A percentile compares a stretch with the other conserved stretches of the same genome.
Conservation (phyloP, 2,113 vertebrate species). For the Panthera uncia region DNA sequence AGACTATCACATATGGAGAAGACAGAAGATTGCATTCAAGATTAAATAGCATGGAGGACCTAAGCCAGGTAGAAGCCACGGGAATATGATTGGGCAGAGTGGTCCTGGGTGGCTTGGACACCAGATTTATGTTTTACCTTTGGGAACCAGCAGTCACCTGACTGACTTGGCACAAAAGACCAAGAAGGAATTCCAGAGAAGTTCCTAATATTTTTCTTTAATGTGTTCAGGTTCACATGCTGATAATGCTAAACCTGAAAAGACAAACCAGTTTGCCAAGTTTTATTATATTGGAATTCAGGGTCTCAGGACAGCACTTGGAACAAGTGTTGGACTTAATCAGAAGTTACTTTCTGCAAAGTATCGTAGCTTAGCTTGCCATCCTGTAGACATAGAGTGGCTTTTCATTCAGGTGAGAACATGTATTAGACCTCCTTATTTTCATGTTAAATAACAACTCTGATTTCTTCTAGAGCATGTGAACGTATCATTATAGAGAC, state of each 20-base stretch:
- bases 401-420: not conserved
- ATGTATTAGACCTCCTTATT: not conserved
- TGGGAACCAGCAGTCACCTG: not conserved
- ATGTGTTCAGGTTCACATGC: not conserved
- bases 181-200: not conserved
- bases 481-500: not conserved
- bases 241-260: slow-evolving; percentile 22
- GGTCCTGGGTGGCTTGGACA: not conserved
- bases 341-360: not conserved
- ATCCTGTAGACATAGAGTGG: not conserved
- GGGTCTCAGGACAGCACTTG: not conserved
- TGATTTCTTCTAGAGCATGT: not conserved
- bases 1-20: not conserved
- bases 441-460: not conserved
- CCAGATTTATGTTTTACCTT: not conserved
- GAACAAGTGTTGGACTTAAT: not conserved
- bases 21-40: not conserved
- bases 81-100: not conserved
- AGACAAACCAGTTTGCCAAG: not conserved
- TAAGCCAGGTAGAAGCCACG: not conserved
- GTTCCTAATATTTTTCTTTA: not conserved
- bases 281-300: not conserved
- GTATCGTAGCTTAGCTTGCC: not conserved
- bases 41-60: not conserved
- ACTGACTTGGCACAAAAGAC: not conserved